Percentiles rank a stretch among this genome's conserved stretches.
Conservation (phyloP, 2,113 vertebrate species). For the Nothobranchius kuhntae region DNA sequence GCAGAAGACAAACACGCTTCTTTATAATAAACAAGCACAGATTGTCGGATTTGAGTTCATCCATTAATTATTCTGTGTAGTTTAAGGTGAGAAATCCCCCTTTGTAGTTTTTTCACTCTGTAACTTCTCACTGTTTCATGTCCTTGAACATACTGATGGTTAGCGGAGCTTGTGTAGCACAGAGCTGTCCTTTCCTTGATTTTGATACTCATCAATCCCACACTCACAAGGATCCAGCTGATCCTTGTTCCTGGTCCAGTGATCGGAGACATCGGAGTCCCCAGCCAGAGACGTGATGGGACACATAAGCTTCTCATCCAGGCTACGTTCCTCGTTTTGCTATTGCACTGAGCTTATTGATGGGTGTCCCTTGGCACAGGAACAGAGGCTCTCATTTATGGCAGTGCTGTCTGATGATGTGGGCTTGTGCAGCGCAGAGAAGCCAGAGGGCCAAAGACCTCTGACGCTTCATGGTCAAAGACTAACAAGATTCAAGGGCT, state of each 20-base stretch:
- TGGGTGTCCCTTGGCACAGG: conserved; percentile 42
- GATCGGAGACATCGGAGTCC: conserved; percentile 22
- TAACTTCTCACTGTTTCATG: conserved; percentile 6
- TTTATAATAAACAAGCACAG: neutral
- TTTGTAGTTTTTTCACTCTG: neutral
- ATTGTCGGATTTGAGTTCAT: conserved; percentile 12
- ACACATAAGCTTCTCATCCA: conserved; percentile 27
- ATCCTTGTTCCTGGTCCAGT: conserved; percentile 22
- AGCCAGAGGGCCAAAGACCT: conserved; percentile 39
- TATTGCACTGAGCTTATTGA: conserved; percentile 50
- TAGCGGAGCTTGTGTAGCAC: neutral
- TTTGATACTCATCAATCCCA: neutral
- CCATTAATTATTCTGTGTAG: neutral
- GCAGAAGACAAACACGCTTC: conserved; percentile 9
- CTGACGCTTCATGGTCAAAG: conserved; percentile 24
- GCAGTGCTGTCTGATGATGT: conserved; percentile 56
- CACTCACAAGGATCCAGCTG: conserved; percentile 2
- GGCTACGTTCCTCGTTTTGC: conserved; percentile 19
- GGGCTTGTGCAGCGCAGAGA: conserved; percentile 30
- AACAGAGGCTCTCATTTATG: conserved; percentile 54
- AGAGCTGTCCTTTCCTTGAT: neutral
- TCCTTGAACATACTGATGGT: conserved; percentile 10
- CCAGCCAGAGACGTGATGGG: conserved; percentile 23
- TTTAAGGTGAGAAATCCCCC: conserved; percentile 30
- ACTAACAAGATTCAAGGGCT: conserved; percentile 18